phyloP scores from a whole-genome alignment of 2,797 vertebrate species.

The Anabacerthia variegaticeps region DNA sequence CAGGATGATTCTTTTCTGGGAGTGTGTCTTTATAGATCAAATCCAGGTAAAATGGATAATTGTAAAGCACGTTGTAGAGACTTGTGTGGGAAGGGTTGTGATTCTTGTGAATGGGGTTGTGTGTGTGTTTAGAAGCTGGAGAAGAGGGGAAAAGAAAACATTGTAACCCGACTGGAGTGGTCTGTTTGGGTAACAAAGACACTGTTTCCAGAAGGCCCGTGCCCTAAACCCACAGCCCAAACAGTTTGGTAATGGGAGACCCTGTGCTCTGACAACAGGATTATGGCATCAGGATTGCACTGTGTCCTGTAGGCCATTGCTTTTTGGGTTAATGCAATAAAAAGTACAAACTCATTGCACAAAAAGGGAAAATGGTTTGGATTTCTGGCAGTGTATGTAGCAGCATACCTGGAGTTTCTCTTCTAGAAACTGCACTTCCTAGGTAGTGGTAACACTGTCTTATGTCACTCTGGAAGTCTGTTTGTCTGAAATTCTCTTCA shows the following conservation, averaged over 20 bases:
- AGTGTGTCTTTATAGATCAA: not conserved
- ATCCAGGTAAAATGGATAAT: not conserved
- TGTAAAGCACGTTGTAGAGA: not conserved
- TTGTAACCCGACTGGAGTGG: not conserved
- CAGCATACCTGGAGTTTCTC: not conserved
- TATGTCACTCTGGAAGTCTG: not conserved
- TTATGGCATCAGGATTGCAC: not conserved
- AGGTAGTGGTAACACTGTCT: not conserved
- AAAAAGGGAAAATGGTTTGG: not conserved
- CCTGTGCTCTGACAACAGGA: not conserved
- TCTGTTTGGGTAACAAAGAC: not conserved
- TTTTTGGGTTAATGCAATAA: not conserved
- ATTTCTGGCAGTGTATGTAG: not conserved
- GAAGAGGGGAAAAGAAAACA: not conserved
- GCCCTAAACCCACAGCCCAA: not conserved
- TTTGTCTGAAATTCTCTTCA: not conserved
- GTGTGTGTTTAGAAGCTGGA: not conserved
- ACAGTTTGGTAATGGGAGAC: not conserved
- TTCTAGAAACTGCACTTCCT: not conserved
- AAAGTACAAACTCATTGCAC: not conserved
- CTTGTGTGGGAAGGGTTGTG: not conserved
- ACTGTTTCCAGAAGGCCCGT: not conserved
- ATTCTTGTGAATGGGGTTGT: not conserved
- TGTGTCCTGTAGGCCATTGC: accelerated
- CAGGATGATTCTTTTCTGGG: not conserved